These are phyloP conservation scores for Amaurobius ferox DNA, from an alignment of 2,888 invertebrate genomes.

Conservation along the genomic window DNA sequence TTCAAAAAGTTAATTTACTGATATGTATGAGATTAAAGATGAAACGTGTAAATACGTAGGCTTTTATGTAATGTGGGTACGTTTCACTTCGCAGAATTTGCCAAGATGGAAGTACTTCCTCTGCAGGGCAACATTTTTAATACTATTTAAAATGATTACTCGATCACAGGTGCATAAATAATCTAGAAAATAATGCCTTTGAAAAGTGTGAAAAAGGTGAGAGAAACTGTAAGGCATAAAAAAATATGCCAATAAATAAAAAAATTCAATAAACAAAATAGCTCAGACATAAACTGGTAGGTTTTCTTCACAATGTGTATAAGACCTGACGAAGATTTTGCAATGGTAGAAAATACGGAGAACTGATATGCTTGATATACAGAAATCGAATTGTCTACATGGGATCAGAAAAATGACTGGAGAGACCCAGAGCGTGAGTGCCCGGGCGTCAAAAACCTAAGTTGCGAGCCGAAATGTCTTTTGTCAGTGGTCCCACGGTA, in stretches of 20 bases:
- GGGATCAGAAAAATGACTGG: conserved; percentile 6
- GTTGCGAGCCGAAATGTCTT: background rate
- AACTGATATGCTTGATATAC: conserved; percentile 19
- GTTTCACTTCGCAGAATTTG: background rate
- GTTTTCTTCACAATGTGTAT: background rate
- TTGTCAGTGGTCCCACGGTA: conserved; percentile 42
- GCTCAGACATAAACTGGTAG: background rate
- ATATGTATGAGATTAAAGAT: background rate
- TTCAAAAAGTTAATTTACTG: background rate
- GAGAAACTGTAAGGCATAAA: background rate
- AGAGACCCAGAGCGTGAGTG: background rate
- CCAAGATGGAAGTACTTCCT: background rate
- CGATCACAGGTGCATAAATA: conserved; percentile 31
- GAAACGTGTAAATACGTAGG: background rate
- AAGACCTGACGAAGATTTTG: background rate
- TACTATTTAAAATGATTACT: background rate
- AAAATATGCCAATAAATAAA: conserved; percentile 10
- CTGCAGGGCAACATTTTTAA: background rate
- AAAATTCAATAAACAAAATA: background rate
- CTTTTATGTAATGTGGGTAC: background rate
- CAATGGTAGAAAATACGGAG: background rate
- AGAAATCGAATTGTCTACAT: conserved; percentile 7
- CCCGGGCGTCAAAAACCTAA: background rate
- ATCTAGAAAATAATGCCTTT: conserved; percentile 52
- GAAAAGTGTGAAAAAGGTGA: background rate